These are phyloP conservation scores for Tenrec ecaudatus DNA, from an alignment of 2,113 vertebrate genomes.

Conservation along the genomic window DNA sequence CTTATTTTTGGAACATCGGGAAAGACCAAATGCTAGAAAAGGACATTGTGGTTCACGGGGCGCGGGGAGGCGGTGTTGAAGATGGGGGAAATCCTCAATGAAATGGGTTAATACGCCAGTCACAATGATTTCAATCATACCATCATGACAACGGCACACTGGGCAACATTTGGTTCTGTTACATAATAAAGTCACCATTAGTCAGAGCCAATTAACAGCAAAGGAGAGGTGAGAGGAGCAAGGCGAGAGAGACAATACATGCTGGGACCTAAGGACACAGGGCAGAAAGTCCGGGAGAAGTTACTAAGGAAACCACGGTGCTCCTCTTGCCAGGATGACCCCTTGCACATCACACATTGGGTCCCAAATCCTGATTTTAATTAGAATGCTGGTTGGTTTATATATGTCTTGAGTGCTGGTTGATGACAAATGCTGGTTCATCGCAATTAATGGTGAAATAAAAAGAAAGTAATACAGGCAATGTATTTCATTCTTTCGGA, in stretches of 20 bases:
- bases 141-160: neutral
- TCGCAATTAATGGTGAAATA: neutral
- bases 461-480: neutral
- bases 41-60: neutral
- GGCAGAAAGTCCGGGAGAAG: neutral
- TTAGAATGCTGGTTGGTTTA: neutral
- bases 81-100: neutral
- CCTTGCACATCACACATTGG: too few species aligned
- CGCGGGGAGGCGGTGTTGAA: neutral
- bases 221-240: neutral
- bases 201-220: neutral
- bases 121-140: neutral
- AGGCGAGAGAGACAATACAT: neutral
- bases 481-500: neutral
- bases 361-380: neutral
- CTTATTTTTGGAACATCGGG: neutral
- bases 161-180: neutral
- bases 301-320: neutral
- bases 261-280: too few species aligned
- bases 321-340: neutral
- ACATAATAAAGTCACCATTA: neutral
- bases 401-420: neutral
- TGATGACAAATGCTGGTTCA: neutral
- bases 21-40: neutral
- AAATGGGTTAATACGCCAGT: neutral